phyloP scores from a whole-genome alignment of 2,797 vertebrate genomes.

The Mormyrus proboscirostris region DNA sequence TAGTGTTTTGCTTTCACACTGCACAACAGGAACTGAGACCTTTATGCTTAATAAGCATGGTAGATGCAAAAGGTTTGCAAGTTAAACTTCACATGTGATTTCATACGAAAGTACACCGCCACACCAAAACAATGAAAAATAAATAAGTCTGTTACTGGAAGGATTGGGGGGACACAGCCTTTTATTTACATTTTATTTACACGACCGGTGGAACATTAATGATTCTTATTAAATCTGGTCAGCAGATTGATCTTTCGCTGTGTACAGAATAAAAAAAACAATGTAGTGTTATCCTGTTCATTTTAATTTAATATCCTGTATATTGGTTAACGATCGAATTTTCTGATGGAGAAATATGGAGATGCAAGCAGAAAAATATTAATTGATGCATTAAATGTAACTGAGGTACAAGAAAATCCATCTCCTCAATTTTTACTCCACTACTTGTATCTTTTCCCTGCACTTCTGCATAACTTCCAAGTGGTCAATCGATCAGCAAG shows the following conservation, averaged over 20 bases:
- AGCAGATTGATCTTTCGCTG: neutral
- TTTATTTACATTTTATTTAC: neutral
- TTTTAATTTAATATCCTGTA: neutral
- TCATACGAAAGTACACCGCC: neutral
- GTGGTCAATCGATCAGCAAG: neutral
- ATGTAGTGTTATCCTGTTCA: neutral
- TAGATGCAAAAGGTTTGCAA: neutral
- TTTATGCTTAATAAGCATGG: too few species aligned
- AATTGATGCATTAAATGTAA: neutral
- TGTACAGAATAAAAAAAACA: neutral
- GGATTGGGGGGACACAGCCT: neutral
- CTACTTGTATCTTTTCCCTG: neutral
- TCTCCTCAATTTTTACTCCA: neutral
- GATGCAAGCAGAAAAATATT: neutral
- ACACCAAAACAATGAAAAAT: neutral
- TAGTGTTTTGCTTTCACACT: neutral
- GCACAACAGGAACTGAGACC: neutral
- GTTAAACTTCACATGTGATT: neutral
- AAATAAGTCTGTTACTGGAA: neutral
- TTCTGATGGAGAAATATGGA: neutral
- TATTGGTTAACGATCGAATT: neutral
- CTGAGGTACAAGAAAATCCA: neutral
- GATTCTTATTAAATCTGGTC: neutral
- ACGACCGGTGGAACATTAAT: neutral
- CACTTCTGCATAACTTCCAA: neutral